Percentiles rank a stretch among this genome's conserved stretches.
Evolutionary conservation across 2,888 invertebrate species (phyloP).

Genomic region (Furcula furcula): DNA sequence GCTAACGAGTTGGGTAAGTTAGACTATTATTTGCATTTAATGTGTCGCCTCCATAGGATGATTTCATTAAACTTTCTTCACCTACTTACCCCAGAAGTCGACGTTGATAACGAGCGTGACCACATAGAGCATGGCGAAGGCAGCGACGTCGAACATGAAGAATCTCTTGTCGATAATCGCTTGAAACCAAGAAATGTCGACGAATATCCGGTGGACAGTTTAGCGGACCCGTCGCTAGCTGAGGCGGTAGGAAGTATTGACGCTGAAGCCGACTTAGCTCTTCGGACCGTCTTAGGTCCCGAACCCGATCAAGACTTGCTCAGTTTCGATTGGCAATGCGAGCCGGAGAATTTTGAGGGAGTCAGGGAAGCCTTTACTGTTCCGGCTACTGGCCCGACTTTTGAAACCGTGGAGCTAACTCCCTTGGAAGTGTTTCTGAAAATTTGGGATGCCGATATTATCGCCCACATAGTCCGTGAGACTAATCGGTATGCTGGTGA

Average conservation of each 20-base stretch:
- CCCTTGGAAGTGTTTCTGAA: background rate
- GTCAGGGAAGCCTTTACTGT: background rate
- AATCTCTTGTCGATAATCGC: no score
- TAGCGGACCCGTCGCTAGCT: background rate
- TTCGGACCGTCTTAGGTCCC: background rate
- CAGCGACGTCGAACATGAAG: background rate
- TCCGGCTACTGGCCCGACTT: slow-evolving; percentile 1
- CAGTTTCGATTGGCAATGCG: background rate
- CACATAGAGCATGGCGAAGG: background rate
- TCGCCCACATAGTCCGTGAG: background rate
- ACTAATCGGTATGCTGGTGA: no score
- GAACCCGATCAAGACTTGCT: background rate
- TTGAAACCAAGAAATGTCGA: background rate
- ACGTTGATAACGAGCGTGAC: background rate
- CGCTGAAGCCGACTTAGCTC: background rate
- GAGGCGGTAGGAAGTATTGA: background rate
- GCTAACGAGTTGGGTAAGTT: background rate
- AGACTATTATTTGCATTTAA: background rate
- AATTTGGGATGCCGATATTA: slow-evolving; percentile 2
- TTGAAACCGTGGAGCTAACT: background rate
- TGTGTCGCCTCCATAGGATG: no score
- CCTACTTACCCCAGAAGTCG: background rate
- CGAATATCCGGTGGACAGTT: background rate
- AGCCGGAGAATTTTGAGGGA: background rate
- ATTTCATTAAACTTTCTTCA: background rate